Base-by-base conservation (phyloP, 2,888 invertebrate species). In the Halocaridina rubra region DNA sequence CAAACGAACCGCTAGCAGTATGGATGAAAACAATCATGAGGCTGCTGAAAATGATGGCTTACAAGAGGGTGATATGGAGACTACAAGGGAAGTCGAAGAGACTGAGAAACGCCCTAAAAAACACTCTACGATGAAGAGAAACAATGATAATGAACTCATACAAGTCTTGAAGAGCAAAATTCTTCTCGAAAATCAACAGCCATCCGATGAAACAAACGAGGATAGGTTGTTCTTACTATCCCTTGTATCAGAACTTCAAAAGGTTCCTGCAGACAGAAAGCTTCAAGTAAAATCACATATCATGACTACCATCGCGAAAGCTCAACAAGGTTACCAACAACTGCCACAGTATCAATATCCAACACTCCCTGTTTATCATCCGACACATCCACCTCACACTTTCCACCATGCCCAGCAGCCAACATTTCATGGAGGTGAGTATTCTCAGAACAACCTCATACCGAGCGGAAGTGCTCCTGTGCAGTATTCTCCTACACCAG, bases 201-300 rank as follows among this genome's bases (percentile, higher is more conserved):
- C 74, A 74, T 74, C 74, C 16, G 16, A 74, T 74, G 74, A 74
- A 74, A 74, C 74, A 74, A 74, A 74, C 33, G 72, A 30, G 76
- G 53, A 80, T 53, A 75, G 27, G 22, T 72, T 80, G 79, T 78
- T 72, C 39, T 67, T 69, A 32, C 67, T 78, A 19, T 78, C 67
- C 30, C 75, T 59, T 46, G 74, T 74, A 64, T 81, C 74, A 61
- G 80, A 27, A 30, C 32, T 76, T 80, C 32, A n/a, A 80, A 57
- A 64, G 64, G 90, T 92, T 92, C 94, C 92, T 91, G 95, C 93
- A 86, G 57, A 74, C 29, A 80, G 59, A 69, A 79, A 78, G 33
- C 78, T 78, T 8, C 16, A 59, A n/a, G 30, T 78, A 27, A 78
- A 78, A 22, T 53, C 57, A 53, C n/a, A 75, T 2, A 75, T 75